Conservation (phyloP, 2,113 vertebrate genomes). For the Ranitomeya imitator region DNA sequence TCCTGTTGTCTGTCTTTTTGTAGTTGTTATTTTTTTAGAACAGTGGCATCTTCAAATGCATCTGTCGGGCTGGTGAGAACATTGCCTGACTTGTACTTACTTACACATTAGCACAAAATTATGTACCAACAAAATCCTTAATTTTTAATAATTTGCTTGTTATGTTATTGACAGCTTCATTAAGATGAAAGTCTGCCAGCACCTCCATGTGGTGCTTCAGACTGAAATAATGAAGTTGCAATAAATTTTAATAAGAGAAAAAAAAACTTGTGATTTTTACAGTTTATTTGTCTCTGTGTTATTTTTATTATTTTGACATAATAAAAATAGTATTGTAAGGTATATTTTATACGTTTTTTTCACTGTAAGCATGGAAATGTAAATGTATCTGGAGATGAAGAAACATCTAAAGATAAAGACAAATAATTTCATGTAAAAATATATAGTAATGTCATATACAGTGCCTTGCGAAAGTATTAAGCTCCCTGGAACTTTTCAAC, state of each 20-base stretch:
- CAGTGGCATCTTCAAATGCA: slow-evolving; percentile 39
- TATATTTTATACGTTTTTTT: too few relatives aligned
- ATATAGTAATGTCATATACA: too few relatives aligned
- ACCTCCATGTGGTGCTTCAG: background rate
- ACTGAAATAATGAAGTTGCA: slow-evolving; percentile 49
- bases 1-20: slow-evolving; percentile 53
- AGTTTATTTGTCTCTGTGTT: background rate
- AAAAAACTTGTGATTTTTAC: background rate
- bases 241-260: slow-evolving; percentile 26
- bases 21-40: slow-evolving; percentile 43
- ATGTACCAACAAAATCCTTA: slow-evolving; percentile 51
- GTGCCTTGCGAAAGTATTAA: too few relatives aligned
- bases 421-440: too few relatives aligned
- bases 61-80: slow-evolving; percentile 33
- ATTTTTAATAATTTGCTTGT: slow-evolving; percentile 52
- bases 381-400: too few relatives aligned
- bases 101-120: slow-evolving; percentile 44
- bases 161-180: slow-evolving; percentile 44
- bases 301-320: background rate
- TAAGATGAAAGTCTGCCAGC: slow-evolving; percentile 38
- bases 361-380: too few relatives aligned
- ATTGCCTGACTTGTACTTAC: slow-evolving; percentile 31
- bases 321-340: too few relatives aligned
- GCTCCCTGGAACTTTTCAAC: too few relatives aligned
- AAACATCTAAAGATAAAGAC: too few relatives aligned